Evolutionary conservation across 2,888 invertebrate species (phyloP).

Genomic region (Heliconius ethilla): DNA sequence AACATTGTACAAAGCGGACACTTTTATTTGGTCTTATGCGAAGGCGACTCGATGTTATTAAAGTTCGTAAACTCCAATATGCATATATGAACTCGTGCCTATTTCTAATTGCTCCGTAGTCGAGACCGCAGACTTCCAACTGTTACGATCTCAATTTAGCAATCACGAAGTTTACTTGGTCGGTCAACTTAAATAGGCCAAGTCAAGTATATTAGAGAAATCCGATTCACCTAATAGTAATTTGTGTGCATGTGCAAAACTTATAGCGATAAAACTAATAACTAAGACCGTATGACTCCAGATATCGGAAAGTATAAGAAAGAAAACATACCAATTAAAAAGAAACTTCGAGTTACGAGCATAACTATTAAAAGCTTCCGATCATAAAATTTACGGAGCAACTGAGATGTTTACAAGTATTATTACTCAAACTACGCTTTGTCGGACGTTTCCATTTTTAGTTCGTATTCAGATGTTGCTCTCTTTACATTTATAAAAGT

Average conservation of each 20-base stretch:
- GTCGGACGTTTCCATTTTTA: conserved; percentile 50
- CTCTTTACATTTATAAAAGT: conserved; percentile 60
- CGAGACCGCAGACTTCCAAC: conserved; percentile 45
- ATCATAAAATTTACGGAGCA: conserved; percentile 38
- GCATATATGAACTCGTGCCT: conserved; percentile 43
- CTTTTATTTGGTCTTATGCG: conserved; percentile 37
- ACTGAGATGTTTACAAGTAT: conserved; percentile 39
- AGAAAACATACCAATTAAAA: conserved; percentile 42
- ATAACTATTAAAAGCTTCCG: conserved; percentile 38
- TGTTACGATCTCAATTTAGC: conserved; percentile 49
- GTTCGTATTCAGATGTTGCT: conserved; percentile 65
- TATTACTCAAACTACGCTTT: conserved; percentile 32
- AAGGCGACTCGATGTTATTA: conserved; percentile 41
- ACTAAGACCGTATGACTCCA: conserved; percentile 33
- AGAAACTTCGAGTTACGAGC: conserved; percentile 38
- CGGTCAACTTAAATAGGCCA: conserved; percentile 48
- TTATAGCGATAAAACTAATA: conserved; percentile 38
- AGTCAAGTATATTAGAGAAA: conserved; percentile 45
- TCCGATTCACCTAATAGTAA: conserved; percentile 41
- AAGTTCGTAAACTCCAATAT: conserved; percentile 41
- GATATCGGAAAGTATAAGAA: conserved; percentile 38
- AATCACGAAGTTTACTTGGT: conserved; percentile 48
- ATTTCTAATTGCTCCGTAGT: conserved; percentile 47
- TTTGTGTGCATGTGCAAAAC: conserved; percentile 42
- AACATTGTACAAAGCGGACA: conserved; percentile 36